Evolutionary conservation across 2,888 invertebrate genomes (phyloP).

Genomic region (Eupeodes luniger): DNA sequence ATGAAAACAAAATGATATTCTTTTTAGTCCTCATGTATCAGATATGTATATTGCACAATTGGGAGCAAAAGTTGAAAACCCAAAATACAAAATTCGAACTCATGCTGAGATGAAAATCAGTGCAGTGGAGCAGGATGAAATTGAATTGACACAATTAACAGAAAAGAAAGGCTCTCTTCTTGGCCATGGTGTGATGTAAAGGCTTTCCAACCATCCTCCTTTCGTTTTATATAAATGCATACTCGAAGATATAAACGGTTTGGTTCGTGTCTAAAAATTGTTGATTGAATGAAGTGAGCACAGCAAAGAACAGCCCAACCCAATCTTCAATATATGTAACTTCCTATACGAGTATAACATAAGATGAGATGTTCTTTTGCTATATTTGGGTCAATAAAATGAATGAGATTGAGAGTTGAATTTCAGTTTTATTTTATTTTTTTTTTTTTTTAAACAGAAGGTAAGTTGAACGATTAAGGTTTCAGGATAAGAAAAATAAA

Average conservation of each 20-base stretch:
- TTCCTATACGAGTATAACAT: neutral
- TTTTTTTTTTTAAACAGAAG: conserved; percentile 63
- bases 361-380: conserved; percentile 24
- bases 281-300: conserved; percentile 72
- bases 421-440: conserved; percentile 10
- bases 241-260: too few species aligned
- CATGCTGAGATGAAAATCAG: conserved; percentile 74
- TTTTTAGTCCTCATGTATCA: neutral
- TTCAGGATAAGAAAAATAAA: conserved; percentile 58
- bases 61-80: conserved; percentile 9
- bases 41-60: conserved; percentile 11
- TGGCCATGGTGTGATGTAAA: conserved; percentile 36
- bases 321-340: conserved; percentile 20
- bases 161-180: conserved; percentile 62
- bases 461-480: conserved; percentile 73
- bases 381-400: conserved; percentile 75
- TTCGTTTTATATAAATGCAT: neutral
- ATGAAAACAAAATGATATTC: conserved; percentile 17
- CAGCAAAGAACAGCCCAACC: conserved; percentile 57
- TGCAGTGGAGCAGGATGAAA: conserved; percentile 75
- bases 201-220: conserved; percentile 14
- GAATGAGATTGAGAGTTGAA: conserved; percentile 73
- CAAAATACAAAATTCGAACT: conserved; percentile 39
- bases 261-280: conserved; percentile 65
- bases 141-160: conserved; percentile 75